Percentiles rank a stretch among this genome's conserved stretches.
These are phyloP conservation scores for Chaetodon auriga DNA, from an alignment of 2,113 vertebrate species.

Conservation along the genomic window DNA sequence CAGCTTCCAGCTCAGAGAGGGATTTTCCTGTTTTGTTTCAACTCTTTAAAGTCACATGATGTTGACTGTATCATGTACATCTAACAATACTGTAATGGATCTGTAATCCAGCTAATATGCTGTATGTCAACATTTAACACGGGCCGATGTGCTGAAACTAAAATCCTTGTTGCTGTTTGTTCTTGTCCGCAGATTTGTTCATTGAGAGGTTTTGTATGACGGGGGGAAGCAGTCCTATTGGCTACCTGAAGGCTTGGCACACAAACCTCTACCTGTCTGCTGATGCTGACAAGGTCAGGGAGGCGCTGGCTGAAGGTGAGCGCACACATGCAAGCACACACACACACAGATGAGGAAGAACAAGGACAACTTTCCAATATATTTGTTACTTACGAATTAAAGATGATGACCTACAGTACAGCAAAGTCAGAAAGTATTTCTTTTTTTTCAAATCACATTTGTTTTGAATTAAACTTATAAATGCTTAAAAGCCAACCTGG, in stretches of 20 bases:
- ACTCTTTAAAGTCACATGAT: background rate
- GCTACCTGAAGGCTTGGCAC: slow-evolving; percentile 97
- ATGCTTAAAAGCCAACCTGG: too few relatives aligned
- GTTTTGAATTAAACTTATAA: too few relatives aligned
- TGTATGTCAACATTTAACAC: slow-evolving; percentile 28
- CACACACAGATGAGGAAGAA: background rate
- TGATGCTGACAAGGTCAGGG: slow-evolving; percentile 93
- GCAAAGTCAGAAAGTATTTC: background rate
- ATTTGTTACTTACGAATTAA: background rate
- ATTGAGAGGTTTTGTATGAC: slow-evolving; percentile 99
- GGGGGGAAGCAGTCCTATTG: slow-evolving; percentile 94
- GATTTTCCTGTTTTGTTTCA: background rate
- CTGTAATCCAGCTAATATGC: background rate
- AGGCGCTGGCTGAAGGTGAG: slow-evolving; percentile 96
- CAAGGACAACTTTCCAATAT: background rate
- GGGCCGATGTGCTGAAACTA: background rate
- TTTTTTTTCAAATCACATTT: too few relatives aligned
- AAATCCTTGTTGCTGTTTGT: slow-evolving; percentile 4
- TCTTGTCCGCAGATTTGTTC: slow-evolving; percentile 88
- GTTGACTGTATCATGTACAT: background rate
- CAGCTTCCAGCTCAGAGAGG: background rate
- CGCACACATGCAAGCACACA: background rate
- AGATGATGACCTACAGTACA: background rate
- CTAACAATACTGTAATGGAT: background rate
- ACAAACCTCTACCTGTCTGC: slow-evolving; percentile 98